Base-by-base conservation (phyloP, 2,888 invertebrate genomes). In the Panopea generosa region DNA sequence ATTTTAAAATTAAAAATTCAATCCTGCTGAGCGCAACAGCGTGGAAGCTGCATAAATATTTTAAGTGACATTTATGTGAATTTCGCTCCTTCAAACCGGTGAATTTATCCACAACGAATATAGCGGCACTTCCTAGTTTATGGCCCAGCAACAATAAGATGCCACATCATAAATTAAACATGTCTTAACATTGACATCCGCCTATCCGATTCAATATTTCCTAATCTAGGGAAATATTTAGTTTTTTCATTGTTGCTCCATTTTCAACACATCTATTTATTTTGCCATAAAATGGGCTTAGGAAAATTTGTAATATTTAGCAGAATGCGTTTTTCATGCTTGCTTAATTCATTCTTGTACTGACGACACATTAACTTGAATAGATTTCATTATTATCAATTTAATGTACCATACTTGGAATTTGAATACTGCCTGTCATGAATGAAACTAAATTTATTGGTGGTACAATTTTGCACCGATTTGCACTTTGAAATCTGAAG, bases 151-250 rank as follows among this genome's bases (percentile, higher is more conserved):
- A 40, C 56, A 33, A 56, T 56, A 20, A n/a, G 38, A 56, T 56
- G 38, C 18, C 56, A 56, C 56, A n/a, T 40, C 38, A 40, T 56
- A 56, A 56, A 56, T 56, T 33, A 56, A 20, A 18, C 18, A 20
- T 11, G 56, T 33, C 55, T 49, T 49, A 18, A 9, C 14, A 18
- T n/a, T 18, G 14, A 18, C 52, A 52, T 52, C 22, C 22, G 11
- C 22, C 26, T 38, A 20, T 18, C 2, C 20, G 18, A 40, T 56
- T 40, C 29, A 33, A 38, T 33, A 56, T 40, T 56, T 33, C 56
- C 22, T 56, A 56, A 56, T 56, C 56, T 56, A 18, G 18, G 33
- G 29, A 56, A 56, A 33, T 56, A 56, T 56, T 56, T 56, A 33
- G 27, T 26, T 56, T 33, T 56, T 33, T 11, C 53, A 26, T 26